These are phyloP conservation scores for Lampris incognitus DNA, from an alignment of 2,113 vertebrate genomes.

Conservation along the genomic window DNA sequence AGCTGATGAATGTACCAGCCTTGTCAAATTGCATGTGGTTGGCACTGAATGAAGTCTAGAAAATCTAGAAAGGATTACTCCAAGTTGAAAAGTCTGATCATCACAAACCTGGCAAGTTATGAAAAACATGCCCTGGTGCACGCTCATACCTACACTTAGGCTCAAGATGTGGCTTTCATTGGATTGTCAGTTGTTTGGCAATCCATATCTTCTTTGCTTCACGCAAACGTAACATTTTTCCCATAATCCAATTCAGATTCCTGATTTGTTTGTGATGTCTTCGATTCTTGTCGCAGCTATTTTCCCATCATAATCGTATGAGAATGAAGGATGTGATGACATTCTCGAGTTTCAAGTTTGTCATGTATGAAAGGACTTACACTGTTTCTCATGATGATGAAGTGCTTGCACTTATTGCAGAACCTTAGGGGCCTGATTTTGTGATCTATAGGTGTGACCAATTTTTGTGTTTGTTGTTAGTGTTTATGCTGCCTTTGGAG, in stretches of 20 bases:
- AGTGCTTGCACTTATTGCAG: too few relatives aligned
- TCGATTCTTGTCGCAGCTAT: neutral
- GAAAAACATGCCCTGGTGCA: neutral
- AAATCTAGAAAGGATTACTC: too few relatives aligned
- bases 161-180: neutral
- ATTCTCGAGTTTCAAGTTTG: too few relatives aligned
- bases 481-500: too few relatives aligned
- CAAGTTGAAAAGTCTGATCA: neutral
- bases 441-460: too few relatives aligned
- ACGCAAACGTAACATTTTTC: neutral
- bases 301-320: neutral
- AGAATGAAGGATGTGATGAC: neutral
- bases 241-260: neutral
- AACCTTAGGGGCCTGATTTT: too few relatives aligned
- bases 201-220: neutral
- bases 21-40: neutral
- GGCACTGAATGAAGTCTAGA: too few relatives aligned
- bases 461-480: too few relatives aligned
- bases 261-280: neutral
- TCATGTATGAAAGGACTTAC: too few relatives aligned
- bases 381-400: too few relatives aligned
- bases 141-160: too few relatives aligned
- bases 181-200: neutral
- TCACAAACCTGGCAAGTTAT: neutral
- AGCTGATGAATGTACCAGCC: neutral